phyloP scores from a whole-genome alignment of 2,888 invertebrate species.

The Harpalus rufipes region DNA sequence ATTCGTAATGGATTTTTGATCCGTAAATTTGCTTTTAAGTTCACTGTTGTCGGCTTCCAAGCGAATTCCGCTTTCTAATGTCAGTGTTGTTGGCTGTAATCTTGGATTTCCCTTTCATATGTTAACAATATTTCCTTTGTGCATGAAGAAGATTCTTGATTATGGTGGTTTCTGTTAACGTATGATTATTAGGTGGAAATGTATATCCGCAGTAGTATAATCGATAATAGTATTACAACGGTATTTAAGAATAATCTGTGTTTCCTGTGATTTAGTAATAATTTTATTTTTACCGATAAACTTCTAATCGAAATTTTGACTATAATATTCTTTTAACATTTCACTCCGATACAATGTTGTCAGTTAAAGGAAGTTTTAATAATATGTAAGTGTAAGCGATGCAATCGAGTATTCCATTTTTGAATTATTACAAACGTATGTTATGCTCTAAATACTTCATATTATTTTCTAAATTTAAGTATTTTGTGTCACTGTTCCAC shows the following conservation, averaged over 20 bases:
- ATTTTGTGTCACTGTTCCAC: no score
- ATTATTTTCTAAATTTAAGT: no score
- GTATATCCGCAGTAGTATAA: not conserved
- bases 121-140: constrained; percentile 1
- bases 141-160: constrained; percentile 18
- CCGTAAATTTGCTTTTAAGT: constrained; percentile 27
- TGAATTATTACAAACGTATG: no score
- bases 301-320: no score
- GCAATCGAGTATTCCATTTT: no score
- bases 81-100: constrained; percentile 15
- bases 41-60: constrained; percentile 24
- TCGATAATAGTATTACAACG: not conserved
- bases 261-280: no score
- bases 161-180: constrained; percentile 12
- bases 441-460: no score
- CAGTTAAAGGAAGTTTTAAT: no score
- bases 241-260: not conserved
- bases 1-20: constrained; percentile 37
- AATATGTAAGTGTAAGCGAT: no score
- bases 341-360: no score
- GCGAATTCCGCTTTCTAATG: constrained; percentile 38
- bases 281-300: no score
- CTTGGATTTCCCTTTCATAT: constrained; percentile 35
- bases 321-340: no score
- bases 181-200: not conserved